Percentiles rank a stretch among this genome's conserved stretches.
Conservation (phyloP, 2,888 invertebrate species). For the Chloroclystis v-ata region DNA sequence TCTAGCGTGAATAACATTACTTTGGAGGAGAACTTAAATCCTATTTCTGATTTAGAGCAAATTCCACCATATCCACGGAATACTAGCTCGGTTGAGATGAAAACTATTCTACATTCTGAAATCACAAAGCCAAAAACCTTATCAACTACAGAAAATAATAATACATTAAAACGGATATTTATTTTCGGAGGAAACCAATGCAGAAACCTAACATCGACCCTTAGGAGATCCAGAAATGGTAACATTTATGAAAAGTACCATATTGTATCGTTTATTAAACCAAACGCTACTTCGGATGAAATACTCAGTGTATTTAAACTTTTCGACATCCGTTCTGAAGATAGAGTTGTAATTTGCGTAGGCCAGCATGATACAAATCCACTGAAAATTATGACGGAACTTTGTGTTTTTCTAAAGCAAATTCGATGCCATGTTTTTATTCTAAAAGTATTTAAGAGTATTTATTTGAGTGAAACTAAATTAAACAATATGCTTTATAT, state of each 20-base stretch:
- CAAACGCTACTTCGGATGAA: not conserved
- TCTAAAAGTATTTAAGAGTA: not conserved
- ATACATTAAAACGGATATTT: not conserved
- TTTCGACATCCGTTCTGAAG: constrained; percentile 1
- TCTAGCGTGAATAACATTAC: too few relatives aligned
- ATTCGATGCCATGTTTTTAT: constrained; percentile 3
- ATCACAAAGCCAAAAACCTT: too few relatives aligned
- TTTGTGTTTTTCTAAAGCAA: not conserved
- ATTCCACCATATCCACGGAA: too few relatives aligned
- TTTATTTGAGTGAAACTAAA: not conserved
- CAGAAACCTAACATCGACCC: not conserved
- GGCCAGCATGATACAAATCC: constrained; percentile 5
- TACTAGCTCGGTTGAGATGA: too few relatives aligned
- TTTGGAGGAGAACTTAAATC: too few relatives aligned
- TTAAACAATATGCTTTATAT: not conserved
- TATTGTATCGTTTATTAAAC: not conserved
- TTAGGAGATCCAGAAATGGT: not conserved
- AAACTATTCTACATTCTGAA: too few relatives aligned
- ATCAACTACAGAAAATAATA: too few relatives aligned
- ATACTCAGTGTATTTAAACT: not conserved
- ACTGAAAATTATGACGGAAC: not conserved
- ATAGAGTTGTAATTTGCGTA: not conserved
- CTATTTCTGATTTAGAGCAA: too few relatives aligned
- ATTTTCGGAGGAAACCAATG: not conserved
- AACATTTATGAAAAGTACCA: not conserved